Percentiles rank a stretch among this genome's conserved stretches.
Conservation (phyloP, 2,888 invertebrate genomes). For the Saturnia japonica region DNA sequence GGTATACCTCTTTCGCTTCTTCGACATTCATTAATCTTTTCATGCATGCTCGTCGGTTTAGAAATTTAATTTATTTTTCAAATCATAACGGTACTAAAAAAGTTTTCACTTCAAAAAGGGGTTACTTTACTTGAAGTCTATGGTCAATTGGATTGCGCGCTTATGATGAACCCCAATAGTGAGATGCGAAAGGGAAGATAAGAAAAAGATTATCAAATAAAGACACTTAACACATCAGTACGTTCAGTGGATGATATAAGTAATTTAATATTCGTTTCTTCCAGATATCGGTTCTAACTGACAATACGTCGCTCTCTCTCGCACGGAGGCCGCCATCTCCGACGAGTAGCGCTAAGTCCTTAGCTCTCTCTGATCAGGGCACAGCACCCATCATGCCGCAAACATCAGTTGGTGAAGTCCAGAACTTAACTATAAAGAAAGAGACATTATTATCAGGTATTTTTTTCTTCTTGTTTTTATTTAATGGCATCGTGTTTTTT, state of each 20-base stretch:
- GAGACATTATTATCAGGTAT: constrained; percentile 71
- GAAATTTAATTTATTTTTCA: too few species aligned
- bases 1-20: too few species aligned
- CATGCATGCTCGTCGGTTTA: too few species aligned
- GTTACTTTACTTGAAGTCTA: too few species aligned
- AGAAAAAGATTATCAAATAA: background rate
- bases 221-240: background rate
- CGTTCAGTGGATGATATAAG: background rate
- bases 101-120: too few species aligned
- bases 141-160: too few species aligned
- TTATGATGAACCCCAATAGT: too few species aligned
- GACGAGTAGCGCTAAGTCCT: constrained; percentile 60
- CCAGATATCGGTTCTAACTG: constrained; percentile 75
- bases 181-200: background rate
- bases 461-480: too few species aligned
- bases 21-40: too few species aligned
- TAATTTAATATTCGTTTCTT: constrained; percentile 24
- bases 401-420: constrained; percentile 58
- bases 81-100: too few species aligned
- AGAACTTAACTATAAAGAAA: constrained; percentile 79
- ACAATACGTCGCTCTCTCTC: constrained; percentile 56
- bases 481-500: too few species aligned
- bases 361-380: constrained; percentile 56
- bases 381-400: constrained; percentile 51
- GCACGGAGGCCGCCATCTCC: constrained; percentile 66